Evolutionary conservation across 2,113 vertebrate species (phyloP), one percentile per base, ranked within the genome.

Genomic region (Ammodytes dubius): DNA sequence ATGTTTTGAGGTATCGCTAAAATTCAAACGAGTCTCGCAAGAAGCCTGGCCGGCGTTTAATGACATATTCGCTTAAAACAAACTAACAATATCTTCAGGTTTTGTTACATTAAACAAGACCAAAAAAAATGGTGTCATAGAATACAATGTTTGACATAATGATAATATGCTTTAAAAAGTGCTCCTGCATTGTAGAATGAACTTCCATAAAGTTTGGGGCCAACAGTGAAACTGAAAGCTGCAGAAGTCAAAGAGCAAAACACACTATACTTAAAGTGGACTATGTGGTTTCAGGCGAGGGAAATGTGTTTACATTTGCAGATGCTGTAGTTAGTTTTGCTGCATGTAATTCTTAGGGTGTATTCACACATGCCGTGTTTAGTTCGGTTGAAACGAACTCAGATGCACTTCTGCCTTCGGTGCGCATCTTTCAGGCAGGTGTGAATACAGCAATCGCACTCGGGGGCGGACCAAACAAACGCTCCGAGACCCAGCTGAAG

Each of bases 21-120:
- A 52, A 76, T 68, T 59, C 54, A 59, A 69, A 54, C 45, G 69
- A 71, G 63, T 61, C 46, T n/a, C 71, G 35, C 39, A 54, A 68
- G 49, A 49, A 58, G 27, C 54, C 56, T 54, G 19, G 40, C 7
- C 50, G 19, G 8, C 19, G 17, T 66, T 65, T 73, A 79, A 84
- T 60, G 43, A 61, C 60, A 57, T 69, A 14, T 37, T 40, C 39
- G 1, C 47, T 65, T 19, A 49, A 43, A 81, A 76, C 72, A 77
- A 72, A 47, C 57, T n/a, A n/a, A n/a, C n/a, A 49, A 54, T 76
- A 40, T 39, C 61, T 40, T 54, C 40, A 42, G 45, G 35, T 74
- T 40, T 64, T 75, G 70, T 71, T 19, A 70, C 35, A 71, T 46
- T 4, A 61, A 85, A 49, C 43, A 58, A 58, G 50, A n/a, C 3